These are phyloP conservation scores for Aphelocoma californica DNA, from an alignment of 2,797 vertebrate species.

Conservation along the genomic window DNA sequence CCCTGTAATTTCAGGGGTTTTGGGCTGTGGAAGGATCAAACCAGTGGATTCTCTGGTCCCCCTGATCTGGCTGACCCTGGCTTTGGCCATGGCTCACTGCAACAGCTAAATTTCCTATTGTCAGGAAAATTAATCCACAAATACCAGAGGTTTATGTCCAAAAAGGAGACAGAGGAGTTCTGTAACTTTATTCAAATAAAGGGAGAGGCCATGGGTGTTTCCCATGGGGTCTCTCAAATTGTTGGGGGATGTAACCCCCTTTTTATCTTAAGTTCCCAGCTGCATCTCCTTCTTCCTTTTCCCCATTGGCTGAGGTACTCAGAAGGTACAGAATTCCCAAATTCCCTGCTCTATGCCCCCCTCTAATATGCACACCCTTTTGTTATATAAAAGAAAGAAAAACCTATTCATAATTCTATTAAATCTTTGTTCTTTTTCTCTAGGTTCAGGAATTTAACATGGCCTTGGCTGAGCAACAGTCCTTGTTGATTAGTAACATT, in stretches of 20 bases:
- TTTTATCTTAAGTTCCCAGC: not conserved
- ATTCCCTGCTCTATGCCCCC: not conserved
- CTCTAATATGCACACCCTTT: not conserved
- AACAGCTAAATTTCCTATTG: not conserved
- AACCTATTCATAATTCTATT: not conserved
- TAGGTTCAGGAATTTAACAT: not conserved
- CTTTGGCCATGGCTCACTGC: too few species aligned
- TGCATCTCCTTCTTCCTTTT: not conserved
- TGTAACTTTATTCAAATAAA: not conserved
- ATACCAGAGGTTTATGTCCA: not conserved
- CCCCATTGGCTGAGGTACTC: not conserved
- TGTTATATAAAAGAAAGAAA: not conserved
- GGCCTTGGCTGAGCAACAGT: not conserved
- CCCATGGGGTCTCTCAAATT: not conserved
- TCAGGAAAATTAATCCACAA: not conserved
- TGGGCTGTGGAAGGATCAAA: too few species aligned
- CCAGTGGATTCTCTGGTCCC: too few species aligned
- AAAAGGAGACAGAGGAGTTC: not conserved
- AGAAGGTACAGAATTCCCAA: not conserved
- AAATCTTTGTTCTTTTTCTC: not conserved
- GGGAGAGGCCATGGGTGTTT: not conserved
- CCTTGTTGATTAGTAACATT: not conserved
- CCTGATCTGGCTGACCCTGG: too few species aligned
- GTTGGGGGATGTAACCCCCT: not conserved
- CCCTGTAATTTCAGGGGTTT: too few species aligned